phyloP scores from a whole-genome alignment of 2,113 vertebrate species.

The Oenanthe melanoleuca region DNA sequence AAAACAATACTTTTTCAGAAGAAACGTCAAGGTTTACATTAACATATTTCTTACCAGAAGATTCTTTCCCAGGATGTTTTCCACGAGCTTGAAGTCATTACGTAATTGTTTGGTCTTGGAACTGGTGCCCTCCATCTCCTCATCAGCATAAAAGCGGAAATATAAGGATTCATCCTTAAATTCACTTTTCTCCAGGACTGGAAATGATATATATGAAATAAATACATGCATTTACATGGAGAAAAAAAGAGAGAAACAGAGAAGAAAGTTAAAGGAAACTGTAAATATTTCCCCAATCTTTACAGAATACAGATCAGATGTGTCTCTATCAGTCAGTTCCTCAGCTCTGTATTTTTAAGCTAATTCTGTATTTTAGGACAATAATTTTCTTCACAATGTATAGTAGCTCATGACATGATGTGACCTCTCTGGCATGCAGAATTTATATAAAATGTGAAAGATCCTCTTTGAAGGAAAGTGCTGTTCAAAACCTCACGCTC shows the following conservation, averaged over 20 bases:
- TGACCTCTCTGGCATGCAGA: background rate
- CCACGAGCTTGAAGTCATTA: slow-evolving; percentile 94
- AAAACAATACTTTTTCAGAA: background rate
- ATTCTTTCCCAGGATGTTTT: slow-evolving; percentile 93
- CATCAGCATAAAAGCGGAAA: slow-evolving; percentile 97
- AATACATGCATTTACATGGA: background rate
- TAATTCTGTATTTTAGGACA: background rate
- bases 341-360: background rate
- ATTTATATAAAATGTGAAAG: background rate
- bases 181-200: slow-evolving; percentile 97
- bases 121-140: slow-evolving; percentile 94
- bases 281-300: background rate
- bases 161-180: slow-evolving; percentile 98
- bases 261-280: background rate
- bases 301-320: background rate
- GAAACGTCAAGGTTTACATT: background rate
- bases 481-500: background rate
- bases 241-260: background rate
- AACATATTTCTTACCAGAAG: slow-evolving; percentile 84
- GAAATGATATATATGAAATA: background rate
- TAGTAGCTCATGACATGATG: background rate
- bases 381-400: background rate
- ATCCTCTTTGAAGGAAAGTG: background rate
- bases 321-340: background rate
- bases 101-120: slow-evolving; percentile 91